phyloP scores from a whole-genome alignment of 92 coral and sea anemone genomes.

The Phenganax subtilis region DNA sequence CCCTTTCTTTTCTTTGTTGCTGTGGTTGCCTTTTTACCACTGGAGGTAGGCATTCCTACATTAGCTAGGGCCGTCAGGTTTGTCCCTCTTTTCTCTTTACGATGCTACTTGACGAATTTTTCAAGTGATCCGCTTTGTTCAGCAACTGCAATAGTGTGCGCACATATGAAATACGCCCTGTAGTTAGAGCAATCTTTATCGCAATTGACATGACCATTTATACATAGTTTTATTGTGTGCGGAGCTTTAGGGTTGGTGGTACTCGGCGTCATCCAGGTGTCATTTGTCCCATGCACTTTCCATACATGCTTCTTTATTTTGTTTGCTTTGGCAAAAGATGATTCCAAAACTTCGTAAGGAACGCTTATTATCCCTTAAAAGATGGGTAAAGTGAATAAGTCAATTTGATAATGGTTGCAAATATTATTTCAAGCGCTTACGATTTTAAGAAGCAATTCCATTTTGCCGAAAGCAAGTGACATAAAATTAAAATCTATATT shows the following conservation, averaged over 20 bases:
- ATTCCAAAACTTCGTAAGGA: not conserved
- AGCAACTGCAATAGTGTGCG: conserved; percentile 38
- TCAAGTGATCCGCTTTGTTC: conserved; percentile 36
- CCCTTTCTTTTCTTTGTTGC: conserved; percentile 35
- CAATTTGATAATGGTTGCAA: not conserved
- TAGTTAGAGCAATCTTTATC: conserved; percentile 29
- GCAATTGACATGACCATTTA: conserved; percentile 17
- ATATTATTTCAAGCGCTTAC: no score
- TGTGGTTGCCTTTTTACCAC: conserved; percentile 18
- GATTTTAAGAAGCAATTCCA: not conserved
- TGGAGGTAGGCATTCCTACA: conserved; percentile 24
- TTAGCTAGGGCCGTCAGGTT: conserved; percentile 22
- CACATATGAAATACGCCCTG: conserved; percentile 29
- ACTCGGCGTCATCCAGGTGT: conserved; percentile 40
- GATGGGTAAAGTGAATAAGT: not conserved
- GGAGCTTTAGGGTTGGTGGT: conserved; percentile 32
- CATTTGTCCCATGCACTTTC: conserved; percentile 19
- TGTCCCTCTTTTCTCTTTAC: not conserved
- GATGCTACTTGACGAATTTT: conserved; percentile 14
- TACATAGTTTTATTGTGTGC: conserved; percentile 24
- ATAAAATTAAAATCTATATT: no score
- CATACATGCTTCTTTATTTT: not conserved
- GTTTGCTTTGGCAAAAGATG: not conserved
- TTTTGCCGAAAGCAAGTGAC: not conserved
- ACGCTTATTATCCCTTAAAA: not conserved